Conservation (phyloP, 1,140 invertebrate species). For the Spodoptera frugiperda region DNA sequence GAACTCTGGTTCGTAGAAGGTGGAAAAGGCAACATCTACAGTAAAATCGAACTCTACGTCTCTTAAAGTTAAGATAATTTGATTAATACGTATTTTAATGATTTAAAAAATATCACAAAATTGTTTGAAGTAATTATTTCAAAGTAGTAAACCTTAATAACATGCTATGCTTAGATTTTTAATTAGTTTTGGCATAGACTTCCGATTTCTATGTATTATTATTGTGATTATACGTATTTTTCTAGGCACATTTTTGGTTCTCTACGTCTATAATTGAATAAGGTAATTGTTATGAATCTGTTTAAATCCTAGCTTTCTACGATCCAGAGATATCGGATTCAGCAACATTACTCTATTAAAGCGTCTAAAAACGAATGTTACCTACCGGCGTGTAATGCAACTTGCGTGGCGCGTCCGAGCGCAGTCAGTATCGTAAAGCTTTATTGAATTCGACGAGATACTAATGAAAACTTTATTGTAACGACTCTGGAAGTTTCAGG, state of each 20-base stretch:
- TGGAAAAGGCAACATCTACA: background rate
- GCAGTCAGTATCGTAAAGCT: constrained; percentile 50
- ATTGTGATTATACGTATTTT: background rate
- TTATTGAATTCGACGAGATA: constrained; percentile 56
- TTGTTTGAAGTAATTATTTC: too few relatives aligned
- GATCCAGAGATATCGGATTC: constrained; percentile 39
- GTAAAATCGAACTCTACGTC: too few relatives aligned
- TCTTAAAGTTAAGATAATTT: too few relatives aligned
- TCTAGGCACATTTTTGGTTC: background rate
- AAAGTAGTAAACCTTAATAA: too few relatives aligned
- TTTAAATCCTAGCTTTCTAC: constrained; percentile 3
- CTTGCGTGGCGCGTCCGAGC: constrained; percentile 31
- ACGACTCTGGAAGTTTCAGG: constrained; percentile 59
- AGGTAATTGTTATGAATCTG: background rate
- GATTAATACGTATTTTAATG: too few relatives aligned
- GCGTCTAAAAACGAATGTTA: constrained; percentile 55
- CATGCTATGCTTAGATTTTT: too few relatives aligned
- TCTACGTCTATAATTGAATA: background rate
- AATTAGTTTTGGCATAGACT: too few relatives aligned
- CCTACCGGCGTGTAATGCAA: constrained; percentile 42
- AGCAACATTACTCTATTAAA: constrained; percentile 50
- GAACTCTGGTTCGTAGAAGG: constrained; percentile 43
- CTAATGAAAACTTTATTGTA: constrained; percentile 57
- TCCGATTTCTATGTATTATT: too few relatives aligned
- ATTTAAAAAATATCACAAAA: too few relatives aligned